These are phyloP conservation scores for Actinemys pallida DNA, from an alignment of 2,113 vertebrate genomes.

Conservation along the genomic window DNA sequence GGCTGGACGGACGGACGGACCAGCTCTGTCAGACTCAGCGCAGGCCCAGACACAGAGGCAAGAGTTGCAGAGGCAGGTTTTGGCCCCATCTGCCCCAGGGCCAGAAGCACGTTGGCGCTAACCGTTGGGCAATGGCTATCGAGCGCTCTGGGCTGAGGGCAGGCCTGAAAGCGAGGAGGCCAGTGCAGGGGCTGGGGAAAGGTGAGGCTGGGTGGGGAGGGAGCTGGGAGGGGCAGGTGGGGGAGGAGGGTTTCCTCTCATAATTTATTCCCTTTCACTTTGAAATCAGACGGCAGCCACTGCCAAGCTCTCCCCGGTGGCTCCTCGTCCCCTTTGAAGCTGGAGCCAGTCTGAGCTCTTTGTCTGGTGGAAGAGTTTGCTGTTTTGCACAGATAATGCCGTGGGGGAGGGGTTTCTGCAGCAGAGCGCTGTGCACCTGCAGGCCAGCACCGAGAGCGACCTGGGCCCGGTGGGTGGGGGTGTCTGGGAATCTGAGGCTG, in stretches of 20 bases:
- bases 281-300: constrained; percentile 7
- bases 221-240: constrained; percentile 31
- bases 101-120: neutral
- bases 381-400: rapidly evolving
- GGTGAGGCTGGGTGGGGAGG: neutral
- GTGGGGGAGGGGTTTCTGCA: neutral
- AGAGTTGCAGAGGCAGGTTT: rapidly evolving
- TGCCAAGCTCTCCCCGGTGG: constrained; percentile 48
- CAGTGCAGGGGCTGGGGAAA: neutral
- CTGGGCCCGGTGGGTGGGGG: neutral
- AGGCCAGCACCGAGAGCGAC: neutral
- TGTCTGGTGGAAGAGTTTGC: constrained; percentile 13
- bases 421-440: rapidly evolving
- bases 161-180: neutral
- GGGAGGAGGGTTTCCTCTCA: constrained; percentile 63
- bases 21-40: neutral
- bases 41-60: neutral
- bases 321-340: constrained; percentile 51
- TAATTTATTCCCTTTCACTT: constrained; percentile 69
- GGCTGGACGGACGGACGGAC: neutral
- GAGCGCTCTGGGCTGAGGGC: rapidly evolving
- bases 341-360: neutral
- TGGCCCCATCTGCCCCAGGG: neutral
- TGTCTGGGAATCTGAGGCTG: neutral
- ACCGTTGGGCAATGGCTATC: neutral